These are phyloP conservation scores for Apodemia hepburni DNA, from an alignment of 2,888 invertebrate genomes.

Conservation along the genomic window DNA sequence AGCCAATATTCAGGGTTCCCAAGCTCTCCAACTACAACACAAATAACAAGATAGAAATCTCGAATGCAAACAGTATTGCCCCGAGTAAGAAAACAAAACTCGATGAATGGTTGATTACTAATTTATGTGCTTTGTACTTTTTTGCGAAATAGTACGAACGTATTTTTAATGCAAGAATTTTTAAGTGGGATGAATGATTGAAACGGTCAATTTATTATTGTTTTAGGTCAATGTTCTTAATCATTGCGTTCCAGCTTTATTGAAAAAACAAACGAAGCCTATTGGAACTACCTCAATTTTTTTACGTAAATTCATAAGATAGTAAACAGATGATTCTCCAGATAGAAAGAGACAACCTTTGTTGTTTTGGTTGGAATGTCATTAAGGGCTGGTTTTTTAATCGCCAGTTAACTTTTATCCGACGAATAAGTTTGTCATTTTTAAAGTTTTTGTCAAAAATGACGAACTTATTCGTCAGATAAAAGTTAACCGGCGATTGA, in stretches of 20 bases:
- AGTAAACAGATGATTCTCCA: too few species aligned
- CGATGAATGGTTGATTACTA: conserved; percentile 26
- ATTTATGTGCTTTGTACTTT: conserved; percentile 23
- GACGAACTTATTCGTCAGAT: too few species aligned
- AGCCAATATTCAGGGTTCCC: neutral
- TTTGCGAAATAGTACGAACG: neutral
- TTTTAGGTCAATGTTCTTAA: neutral
- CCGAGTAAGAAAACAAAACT: conserved; percentile 21
- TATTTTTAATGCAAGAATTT: conserved; percentile 13
- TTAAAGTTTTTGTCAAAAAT: too few species aligned
- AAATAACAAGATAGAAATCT: conserved; percentile 21
- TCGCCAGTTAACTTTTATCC: too few species aligned
- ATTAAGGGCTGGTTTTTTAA: too few species aligned
- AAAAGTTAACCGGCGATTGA: too few species aligned
- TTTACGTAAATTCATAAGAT: too few species aligned
- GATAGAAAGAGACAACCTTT: too few species aligned
- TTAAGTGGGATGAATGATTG: neutral
- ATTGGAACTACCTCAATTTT: too few species aligned
- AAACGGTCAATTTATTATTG: neutral
- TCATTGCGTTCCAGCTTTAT: neutral
- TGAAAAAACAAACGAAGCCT: neutral
- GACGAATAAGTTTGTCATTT: too few species aligned
- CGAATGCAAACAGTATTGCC: conserved; percentile 15
- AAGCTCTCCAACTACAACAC: conserved; percentile 1
- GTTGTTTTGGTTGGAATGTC: too few species aligned